Evolutionary conservation across 2,113 vertebrate genomes (phyloP), one percentile per base, ranked within the genome.

Genomic region (Halichoerus grypus): DNA sequence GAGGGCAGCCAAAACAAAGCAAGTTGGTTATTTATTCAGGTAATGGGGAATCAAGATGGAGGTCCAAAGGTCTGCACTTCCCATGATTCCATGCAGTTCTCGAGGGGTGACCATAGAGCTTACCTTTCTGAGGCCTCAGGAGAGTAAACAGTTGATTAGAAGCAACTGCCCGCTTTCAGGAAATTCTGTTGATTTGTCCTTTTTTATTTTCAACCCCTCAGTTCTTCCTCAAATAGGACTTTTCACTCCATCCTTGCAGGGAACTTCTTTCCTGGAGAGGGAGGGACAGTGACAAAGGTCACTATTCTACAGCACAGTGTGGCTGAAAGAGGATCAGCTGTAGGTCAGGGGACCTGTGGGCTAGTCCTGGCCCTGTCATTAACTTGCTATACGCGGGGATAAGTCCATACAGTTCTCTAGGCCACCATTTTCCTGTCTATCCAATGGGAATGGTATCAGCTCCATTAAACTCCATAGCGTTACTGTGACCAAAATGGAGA

Each of bases 1-100:
- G 57, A 95, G 15, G 42, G 67, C 22, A 90, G 83, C 57, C 87
- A 89, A 95, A 96, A 91, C 67, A 95, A 96, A 97, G 88, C 36
- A 97, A 97, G 87, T 21, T 22, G 18, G 42, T 80, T 92, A 91
- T 95, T 95, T 89, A 65, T 91, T 96, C 74, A 84, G 69, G 19
- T 95, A 77, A 55, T 84, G 36, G 49, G 72, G 65, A 83, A 92
- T 87, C 61, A 80, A 79, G 57, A 76, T 83, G 61, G 16, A 51
- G 46, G 49, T 79, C 51, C 84, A 95, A 97, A 97, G n/a, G 36
- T 96, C 74, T 80, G n/a, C 67, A 84, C 3, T 26, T 61, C 51
- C 39, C 61, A 31, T 4, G 11, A 93, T 90, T 97, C 55, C n/a
- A 18, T 90, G 88, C 72, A 91, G 49, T 69, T 91, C 49, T 91